Evolutionary conservation across 2,888 invertebrate species (phyloP).

Genomic region (Andrena haemorrhoa): DNA sequence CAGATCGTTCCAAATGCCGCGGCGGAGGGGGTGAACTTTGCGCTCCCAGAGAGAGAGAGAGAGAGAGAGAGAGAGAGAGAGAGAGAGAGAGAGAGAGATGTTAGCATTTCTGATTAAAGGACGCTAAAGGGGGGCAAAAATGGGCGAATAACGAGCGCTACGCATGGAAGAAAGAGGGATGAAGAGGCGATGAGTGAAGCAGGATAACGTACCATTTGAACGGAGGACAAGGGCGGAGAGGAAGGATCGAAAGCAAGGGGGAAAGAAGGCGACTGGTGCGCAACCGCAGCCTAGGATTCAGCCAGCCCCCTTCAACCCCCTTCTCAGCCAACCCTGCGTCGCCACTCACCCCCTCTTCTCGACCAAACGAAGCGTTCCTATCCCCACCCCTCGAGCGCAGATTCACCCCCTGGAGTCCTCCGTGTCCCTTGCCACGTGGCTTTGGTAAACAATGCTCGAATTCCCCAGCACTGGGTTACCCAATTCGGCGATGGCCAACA

Average conservation of each 20-base stretch:
- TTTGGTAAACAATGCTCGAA: conserved; percentile 74
- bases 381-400: conserved; percentile 45
- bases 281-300: conserved; percentile 52
- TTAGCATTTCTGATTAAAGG: neutral
- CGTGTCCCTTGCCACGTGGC: conserved; percentile 72
- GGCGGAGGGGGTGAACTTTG: too few relatives aligned
- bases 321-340: conserved; percentile 16
- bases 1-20: neutral
- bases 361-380: conserved; percentile 45
- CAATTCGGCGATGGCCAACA: neutral
- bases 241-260: conserved; percentile 27
- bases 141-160: neutral
- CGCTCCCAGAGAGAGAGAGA: too few relatives aligned
- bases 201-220: conserved; percentile 41
- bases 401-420: conserved; percentile 56
- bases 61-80: too few relatives aligned
- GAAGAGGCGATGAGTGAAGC: conserved; percentile 8
- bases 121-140: neutral
- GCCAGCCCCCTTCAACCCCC: conserved; percentile 49
- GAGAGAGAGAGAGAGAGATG: too few relatives aligned
- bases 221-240: neutral
- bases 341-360: conserved; percentile 28
- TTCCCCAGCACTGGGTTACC: conserved; percentile 20
- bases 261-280: conserved; percentile 48
- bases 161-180: conserved; percentile 12